Evolutionary conservation across 2,113 vertebrate species (phyloP), one percentile per base, ranked within the genome.

Genomic region (Zosterops lateralis): DNA sequence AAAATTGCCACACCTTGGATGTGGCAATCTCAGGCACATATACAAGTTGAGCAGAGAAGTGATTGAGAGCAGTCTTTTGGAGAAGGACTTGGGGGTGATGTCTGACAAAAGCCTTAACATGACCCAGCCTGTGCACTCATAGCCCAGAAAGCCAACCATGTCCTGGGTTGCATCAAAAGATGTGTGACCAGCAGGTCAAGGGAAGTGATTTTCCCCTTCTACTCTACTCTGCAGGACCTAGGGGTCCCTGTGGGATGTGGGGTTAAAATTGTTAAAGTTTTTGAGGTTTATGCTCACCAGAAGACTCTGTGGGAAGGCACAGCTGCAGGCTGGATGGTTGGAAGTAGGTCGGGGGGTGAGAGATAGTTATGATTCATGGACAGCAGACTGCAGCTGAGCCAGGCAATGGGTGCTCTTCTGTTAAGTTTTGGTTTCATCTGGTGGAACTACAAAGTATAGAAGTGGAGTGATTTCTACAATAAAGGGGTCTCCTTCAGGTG

Each of bases 91-190:
- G 14, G 26, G 36, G 11, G 7, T 22, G 53, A 40, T 25, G 12
- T 12, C 21, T 38, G 29, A 38, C 13, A 53, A 54, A 60, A 45
- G 22, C 18, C 9, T 38, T 17, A 28, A 38, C 10, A 36, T 22
- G 17, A 68, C 7, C 14, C 26, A 38, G 18, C 36, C 29, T 11
- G 19, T 54, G 38, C 12, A 28, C 4, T 29, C n/a, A 45, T 15
- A 47, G 15, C 15, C n/a, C 38, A 38, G 45, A 61, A 53, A 45
- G 17, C 20, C 7, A 32, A 6, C 10, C 0, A 0, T 8, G 8
- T 53, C 22, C 40, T 61, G 18, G 12, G 17, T 15, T 47, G 19
- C 15, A 47, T 54, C n/a, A 70, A 45, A 86, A n/a, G 19, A n/a
- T 1, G 5, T 25, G 16, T 62, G 13, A 47, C 8, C 12, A 78